Conservation (phyloP, 2,113 vertebrate genomes). For the Echinops telfairi region DNA sequence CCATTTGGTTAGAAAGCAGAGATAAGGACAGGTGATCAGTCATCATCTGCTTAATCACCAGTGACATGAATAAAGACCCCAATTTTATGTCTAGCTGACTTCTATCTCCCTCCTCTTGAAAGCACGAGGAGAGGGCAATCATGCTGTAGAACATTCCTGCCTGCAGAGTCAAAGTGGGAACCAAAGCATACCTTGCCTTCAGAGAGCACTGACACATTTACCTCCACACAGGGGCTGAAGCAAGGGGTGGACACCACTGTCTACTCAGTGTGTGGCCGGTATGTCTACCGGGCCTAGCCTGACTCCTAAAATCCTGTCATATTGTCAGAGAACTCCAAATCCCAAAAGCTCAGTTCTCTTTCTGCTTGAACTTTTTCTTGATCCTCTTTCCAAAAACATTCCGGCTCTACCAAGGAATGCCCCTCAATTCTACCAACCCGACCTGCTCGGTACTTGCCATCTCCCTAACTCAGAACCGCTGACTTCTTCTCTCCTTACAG, state of each 20-base stretch:
- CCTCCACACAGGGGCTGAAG: neutral
- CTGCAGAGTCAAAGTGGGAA: slow-evolving; percentile 21
- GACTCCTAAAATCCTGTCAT: neutral
- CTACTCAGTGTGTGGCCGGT: neutral
- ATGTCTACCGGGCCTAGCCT: too few relatives aligned
- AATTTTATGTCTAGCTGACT: slow-evolving; percentile 70
- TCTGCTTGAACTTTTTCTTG: neutral
- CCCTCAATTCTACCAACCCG: neutral
- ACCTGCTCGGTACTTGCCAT: neutral
- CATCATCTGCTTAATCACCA: slow-evolving; percentile 65
- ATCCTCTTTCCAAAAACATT: neutral
- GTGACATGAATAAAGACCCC: slow-evolving; percentile 46
- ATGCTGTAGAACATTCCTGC: slow-evolving; percentile 52
- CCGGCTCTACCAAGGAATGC: neutral
- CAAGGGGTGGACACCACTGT: neutral
- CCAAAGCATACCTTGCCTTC: slow-evolving; percentile 43
- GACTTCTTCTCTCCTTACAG: neutral
- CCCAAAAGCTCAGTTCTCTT: neutral
- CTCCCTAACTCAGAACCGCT: neutral
- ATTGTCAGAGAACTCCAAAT: neutral
- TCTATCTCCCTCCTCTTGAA: slow-evolving; percentile 63
- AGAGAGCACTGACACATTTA: slow-evolving; percentile 45
- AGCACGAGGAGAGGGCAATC: slow-evolving; percentile 48
- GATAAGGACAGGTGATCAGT: slow-evolving; percentile 35
- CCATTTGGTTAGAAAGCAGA: slow-evolving; percentile 62